These are phyloP conservation scores for Glaucidium brasilianum DNA, from an alignment of 2,113 vertebrate species.

Conservation along the genomic window DNA sequence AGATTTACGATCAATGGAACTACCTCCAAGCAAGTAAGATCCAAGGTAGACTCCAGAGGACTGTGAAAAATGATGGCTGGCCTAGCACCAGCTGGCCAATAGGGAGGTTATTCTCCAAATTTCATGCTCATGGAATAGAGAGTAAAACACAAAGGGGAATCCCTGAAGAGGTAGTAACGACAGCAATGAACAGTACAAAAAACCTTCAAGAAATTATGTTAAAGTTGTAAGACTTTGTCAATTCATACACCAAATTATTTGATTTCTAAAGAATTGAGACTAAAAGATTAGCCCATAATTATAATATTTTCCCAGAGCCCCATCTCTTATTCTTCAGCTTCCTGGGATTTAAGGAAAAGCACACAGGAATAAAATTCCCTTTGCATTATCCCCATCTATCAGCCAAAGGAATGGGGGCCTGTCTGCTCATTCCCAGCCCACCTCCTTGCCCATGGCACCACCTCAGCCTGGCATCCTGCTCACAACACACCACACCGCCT, in stretches of 20 bases:
- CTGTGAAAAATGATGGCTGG: background rate
- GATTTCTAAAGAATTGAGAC: background rate
- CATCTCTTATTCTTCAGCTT: background rate
- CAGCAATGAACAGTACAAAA: background rate
- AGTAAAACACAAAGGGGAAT: background rate
- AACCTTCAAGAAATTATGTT: background rate
- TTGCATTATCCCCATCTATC: background rate
- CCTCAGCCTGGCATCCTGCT: background rate
- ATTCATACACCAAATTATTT: background rate
- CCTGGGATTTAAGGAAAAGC: background rate
- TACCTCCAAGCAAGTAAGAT: background rate
- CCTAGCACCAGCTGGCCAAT: background rate
- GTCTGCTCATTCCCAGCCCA: background rate
- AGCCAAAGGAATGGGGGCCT: background rate
- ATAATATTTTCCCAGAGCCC: background rate
- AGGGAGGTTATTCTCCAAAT: background rate
- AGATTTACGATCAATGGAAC: background rate
- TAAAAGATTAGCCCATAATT: background rate
- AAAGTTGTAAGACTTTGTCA: background rate
- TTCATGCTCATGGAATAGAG: background rate
- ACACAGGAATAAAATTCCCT: background rate
- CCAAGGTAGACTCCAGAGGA: background rate
- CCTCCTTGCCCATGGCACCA: background rate
- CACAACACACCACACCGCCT: background rate
- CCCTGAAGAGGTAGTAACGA: background rate